phyloP scores from a whole-genome alignment of 2,888 invertebrate genomes.

The Ypsolopha scabrella region DNA sequence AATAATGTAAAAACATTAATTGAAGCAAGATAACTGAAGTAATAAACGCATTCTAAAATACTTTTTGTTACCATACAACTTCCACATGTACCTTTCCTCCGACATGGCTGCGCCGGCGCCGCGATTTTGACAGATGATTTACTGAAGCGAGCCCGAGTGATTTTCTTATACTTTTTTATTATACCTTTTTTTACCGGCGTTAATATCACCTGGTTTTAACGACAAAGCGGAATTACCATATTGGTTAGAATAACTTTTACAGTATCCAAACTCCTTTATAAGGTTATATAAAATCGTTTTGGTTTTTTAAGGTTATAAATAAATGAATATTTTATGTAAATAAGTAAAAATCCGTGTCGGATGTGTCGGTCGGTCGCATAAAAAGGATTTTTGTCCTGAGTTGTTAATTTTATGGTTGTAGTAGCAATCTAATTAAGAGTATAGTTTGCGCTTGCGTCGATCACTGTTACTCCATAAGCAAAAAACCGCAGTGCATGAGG shows the following conservation, averaged over 20 bases:
- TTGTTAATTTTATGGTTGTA: too few relatives aligned
- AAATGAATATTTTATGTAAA: background rate
- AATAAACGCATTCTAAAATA: too few relatives aligned
- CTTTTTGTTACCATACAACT: background rate
- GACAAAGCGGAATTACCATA: background rate
- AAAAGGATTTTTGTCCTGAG: too few relatives aligned
- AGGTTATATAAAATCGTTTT: background rate
- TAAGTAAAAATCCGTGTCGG: too few relatives aligned
- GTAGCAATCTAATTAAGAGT: too few relatives aligned
- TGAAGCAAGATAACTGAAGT: too few relatives aligned
- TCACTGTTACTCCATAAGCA: too few relatives aligned
- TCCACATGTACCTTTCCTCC: background rate
- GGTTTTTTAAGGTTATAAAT: background rate
- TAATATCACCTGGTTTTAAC: constrained; percentile 2
- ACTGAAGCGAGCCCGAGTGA: constrained; percentile 26
- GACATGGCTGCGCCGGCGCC: constrained; percentile 19
- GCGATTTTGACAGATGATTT: constrained; percentile 44
- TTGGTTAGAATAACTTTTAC: background rate
- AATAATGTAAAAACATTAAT: too few relatives aligned
- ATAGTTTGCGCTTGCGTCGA: too few relatives aligned
- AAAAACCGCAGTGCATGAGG: too few relatives aligned
- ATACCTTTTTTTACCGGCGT: background rate
- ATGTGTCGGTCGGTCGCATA: too few relatives aligned
- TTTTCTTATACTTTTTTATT: constrained; percentile 15
- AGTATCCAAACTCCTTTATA: background rate